Conservation (phyloP, 2,888 invertebrate species). For the Nasonovia ribisnigri region DNA sequence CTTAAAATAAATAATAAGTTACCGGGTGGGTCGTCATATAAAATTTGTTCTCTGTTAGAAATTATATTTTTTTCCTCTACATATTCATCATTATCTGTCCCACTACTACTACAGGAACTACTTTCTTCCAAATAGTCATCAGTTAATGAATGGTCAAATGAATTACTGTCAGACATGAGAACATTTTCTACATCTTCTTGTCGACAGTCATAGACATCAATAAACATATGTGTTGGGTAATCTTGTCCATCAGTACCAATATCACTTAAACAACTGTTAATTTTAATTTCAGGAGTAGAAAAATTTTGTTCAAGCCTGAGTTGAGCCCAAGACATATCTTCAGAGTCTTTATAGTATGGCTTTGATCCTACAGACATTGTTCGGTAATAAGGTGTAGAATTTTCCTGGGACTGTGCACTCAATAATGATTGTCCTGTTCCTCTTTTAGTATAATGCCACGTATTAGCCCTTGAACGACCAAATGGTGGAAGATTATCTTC, state of each 20-base stretch:
- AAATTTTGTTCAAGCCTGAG: conserved; percentile 5
- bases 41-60: background rate
- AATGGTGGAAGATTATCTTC: conserved; percentile 32
- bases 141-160: conserved; percentile 16
- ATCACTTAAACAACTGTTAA: background rate
- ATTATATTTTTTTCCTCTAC: background rate
- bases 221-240: conserved; percentile 7
- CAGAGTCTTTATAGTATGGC: background rate
- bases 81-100: conserved; percentile 16
- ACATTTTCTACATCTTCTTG: conserved; percentile 38
- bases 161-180: conserved; percentile 13
- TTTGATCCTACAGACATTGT: conserved; percentile 57
- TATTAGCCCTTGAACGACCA: conserved; percentile 56
- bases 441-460: conserved; percentile 52
- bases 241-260: background rate
- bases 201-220: conserved; percentile 52
- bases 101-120: background rate
- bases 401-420: background rate
- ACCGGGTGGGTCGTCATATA: conserved; percentile 29
- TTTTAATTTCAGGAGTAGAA: background rate
- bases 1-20: background rate
- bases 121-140: background rate
- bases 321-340: conserved; percentile 43
- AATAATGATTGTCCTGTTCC: background rate
- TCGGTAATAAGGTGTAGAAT: conserved; percentile 25